phyloP scores from a whole-genome alignment of 1,140 invertebrate species.

The Drosophila paulistorum region DNA sequence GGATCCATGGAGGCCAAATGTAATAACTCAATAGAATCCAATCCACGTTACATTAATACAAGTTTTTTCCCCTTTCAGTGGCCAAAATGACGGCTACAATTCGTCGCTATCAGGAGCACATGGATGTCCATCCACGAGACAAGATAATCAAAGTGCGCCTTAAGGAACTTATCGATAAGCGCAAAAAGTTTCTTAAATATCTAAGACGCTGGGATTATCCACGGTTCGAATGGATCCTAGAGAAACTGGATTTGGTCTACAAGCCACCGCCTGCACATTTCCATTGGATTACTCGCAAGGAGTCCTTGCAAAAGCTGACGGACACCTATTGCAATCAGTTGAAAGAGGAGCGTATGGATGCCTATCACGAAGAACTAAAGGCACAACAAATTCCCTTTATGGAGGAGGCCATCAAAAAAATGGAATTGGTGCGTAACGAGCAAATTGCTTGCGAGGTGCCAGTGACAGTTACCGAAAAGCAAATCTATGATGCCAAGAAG shows the following conservation, averaged over 20 bases:
- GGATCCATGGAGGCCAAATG: constrained; percentile 85
- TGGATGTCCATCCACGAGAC: constrained; percentile 84
- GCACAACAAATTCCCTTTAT: constrained; percentile 88
- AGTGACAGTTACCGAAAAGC: constrained; percentile 86
- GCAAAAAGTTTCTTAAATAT: constrained; percentile 88
- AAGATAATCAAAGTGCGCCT: constrained; percentile 84
- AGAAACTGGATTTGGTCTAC: constrained; percentile 90
- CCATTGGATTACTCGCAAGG: constrained; percentile 87
- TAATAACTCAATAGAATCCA: constrained; percentile 57
- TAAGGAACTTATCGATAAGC: constrained; percentile 89
- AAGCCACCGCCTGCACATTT: constrained; percentile 85
- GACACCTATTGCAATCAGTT: constrained; percentile 88
- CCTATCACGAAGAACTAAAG: constrained; percentile 86
- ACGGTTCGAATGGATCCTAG: constrained; percentile 93
- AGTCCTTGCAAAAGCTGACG: constrained; percentile 87
- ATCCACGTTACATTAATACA: constrained; percentile 1
- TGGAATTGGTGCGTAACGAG: constrained; percentile 89
- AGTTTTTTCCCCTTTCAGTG: constrained; percentile 81
- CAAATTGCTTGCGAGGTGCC: constrained; percentile 87
- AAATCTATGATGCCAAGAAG: constrained; percentile 86
- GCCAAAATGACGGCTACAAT: constrained; percentile 85
- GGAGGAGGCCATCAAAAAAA: constrained; percentile 85
- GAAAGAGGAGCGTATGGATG: constrained; percentile 86
- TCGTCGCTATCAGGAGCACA: constrained; percentile 84
- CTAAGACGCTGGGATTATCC: constrained; percentile 91